A percentile compares a stretch with the other conserved stretches of the same genome.
phyloP scores from a whole-genome alignment of 2,113 vertebrate genomes.

The Bubo bubo region DNA sequence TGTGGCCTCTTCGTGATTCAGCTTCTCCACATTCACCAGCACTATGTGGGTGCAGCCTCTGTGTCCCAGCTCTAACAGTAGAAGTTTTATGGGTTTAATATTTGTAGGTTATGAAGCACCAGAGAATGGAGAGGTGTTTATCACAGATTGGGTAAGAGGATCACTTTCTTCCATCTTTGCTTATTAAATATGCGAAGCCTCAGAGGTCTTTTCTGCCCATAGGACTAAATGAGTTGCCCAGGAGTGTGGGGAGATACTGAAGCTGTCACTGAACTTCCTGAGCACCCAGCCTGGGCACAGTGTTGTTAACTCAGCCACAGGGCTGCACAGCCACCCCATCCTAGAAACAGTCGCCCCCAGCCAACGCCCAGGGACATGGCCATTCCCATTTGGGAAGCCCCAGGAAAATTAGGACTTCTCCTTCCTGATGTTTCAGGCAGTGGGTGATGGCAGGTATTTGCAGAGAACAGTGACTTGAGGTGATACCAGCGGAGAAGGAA shows the following conservation, averaged over 20 bases:
- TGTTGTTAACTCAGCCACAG: background rate
- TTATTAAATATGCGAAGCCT: background rate
- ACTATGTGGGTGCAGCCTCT: background rate
- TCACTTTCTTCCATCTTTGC: background rate
- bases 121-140: background rate
- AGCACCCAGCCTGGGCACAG: background rate
- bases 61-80: background rate
- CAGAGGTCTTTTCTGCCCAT: background rate
- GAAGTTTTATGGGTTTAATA: conserved; percentile 44
- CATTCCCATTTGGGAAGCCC: background rate
- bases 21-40: background rate
- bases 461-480: background rate
- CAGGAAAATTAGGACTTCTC: background rate
- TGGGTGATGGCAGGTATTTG: background rate
- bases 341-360: background rate
- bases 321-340: background rate
- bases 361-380: rapidly evolving
- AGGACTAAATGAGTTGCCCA: background rate
- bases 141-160: background rate
- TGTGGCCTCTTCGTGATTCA: background rate
- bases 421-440: background rate
- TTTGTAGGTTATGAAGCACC: background rate
- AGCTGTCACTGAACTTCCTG: rapidly evolving
- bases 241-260: rapidly evolving
- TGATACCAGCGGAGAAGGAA: rapidly evolving